A percentile compares a stretch with the other conserved stretches of the same genome.
Evolutionary conservation across 2,888 invertebrate species (phyloP).

Genomic region (Ferdinandea cuprea): DNA sequence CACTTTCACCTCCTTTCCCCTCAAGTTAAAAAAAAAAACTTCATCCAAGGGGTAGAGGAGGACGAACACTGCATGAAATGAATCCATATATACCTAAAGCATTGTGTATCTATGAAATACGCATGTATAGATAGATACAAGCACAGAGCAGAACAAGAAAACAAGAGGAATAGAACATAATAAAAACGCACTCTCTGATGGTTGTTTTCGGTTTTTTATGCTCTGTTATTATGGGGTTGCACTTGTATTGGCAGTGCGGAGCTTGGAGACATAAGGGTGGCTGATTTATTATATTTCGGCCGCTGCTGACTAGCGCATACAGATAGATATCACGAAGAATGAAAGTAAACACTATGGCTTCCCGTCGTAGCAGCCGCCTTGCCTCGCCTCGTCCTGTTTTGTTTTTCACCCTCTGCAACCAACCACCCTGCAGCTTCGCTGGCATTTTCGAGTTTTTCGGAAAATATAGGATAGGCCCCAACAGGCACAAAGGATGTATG

Average conservation of each 20-base stretch:
- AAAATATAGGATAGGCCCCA: slow-evolving; percentile 70
- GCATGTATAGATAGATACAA: slow-evolving; percentile 53
- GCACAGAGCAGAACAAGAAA: slow-evolving; percentile 8
- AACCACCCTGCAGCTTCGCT: slow-evolving; percentile 57
- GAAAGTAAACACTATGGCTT: slow-evolving; percentile 64
- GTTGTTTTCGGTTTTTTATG: slow-evolving; percentile 26
- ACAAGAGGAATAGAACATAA: slow-evolving; percentile 29
- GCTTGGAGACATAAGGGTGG: slow-evolving; percentile 45
- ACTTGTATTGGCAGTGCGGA: slow-evolving; percentile 48
- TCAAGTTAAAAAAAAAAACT: slow-evolving; percentile 2
- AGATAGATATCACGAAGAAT: slow-evolving; percentile 52
- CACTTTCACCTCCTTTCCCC: slow-evolving; percentile 62
- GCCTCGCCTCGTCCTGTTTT: neutral
- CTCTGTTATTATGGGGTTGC: slow-evolving; percentile 47
- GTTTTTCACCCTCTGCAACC: slow-evolving; percentile 22
- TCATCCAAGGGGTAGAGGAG: slow-evolving; percentile 18
- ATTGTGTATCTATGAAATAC: slow-evolving; percentile 60
- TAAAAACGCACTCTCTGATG: slow-evolving; percentile 66
- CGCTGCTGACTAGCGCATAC: slow-evolving; percentile 59
- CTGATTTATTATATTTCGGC: slow-evolving; percentile 72
- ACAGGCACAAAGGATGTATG: slow-evolving; percentile 43
- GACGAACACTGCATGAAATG: slow-evolving; percentile 57
- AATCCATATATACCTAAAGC: slow-evolving; percentile 42
- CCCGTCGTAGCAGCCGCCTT: slow-evolving; percentile 1
- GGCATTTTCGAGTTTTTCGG: slow-evolving; percentile 45